Base-by-base conservation (phyloP, 1,140 invertebrate species). In the Lethrus apterus region DNA sequence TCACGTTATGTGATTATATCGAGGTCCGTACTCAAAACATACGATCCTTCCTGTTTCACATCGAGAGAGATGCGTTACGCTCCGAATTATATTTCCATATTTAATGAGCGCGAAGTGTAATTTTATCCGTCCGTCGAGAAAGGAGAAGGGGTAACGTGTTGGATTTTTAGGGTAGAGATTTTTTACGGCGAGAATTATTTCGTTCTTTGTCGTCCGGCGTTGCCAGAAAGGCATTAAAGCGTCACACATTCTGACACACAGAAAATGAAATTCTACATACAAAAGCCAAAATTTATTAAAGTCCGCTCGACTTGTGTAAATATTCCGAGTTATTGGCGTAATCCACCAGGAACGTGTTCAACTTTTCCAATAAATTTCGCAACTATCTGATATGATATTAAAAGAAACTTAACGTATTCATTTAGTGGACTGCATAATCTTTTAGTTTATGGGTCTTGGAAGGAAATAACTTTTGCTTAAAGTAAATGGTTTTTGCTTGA, bases 281-380 rank as follows among this genome's bases (percentile, higher is more conserved):
- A 48, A 48, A 48, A 41, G 26, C 17, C 20, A 48, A 40, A 48
- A 32, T 36, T 48, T 48, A 48, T 42, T 31, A 32, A 34, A 48
- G 45, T 47, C 38, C 40, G 30, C 40, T 47, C 35, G 24, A 40
- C 24, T 46, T 41, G 36, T 34, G 38, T 48, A 48, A 48, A 48
- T 38, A 48, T 48, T 38, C 46, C 42, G 46, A 48, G 44, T 50
- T 50, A 44, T 50, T 50, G 41, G 48, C 41, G 41, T 50, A 50
- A 50, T 50, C 48, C 41, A 29, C 24, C 23, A 35, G 48, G 36
- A 46, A 46, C 36, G 44, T 35, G 44, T 46, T 46, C 36, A 41
- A 50, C 38, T 50, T 50, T 50, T 49, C 34, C 42, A 44, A 50
- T 50, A 50, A 35, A 50, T 45, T 50, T 38, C 19, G 24, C n/a